These are phyloP conservation scores for Pyrrhosoma nymphula DNA, from an alignment of 2,888 invertebrate species.

Conservation along the genomic window DNA sequence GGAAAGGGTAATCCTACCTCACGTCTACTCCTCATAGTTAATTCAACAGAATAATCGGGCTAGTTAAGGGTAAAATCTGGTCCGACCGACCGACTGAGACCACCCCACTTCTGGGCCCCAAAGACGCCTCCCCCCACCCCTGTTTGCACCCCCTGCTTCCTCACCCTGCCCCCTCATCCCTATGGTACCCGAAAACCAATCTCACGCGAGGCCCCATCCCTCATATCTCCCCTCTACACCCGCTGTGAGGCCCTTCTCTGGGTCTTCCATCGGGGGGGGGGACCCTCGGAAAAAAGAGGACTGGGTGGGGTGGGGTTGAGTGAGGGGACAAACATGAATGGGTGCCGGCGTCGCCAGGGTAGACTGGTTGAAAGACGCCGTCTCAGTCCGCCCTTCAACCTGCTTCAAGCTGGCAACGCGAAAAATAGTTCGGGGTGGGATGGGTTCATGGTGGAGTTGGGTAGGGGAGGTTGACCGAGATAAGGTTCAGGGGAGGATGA, in stretches of 20 bases:
- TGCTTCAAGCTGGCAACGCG: background rate
- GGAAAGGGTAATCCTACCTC: conserved; percentile 47
- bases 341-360: background rate
- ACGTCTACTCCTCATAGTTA: conserved; percentile 36
- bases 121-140: background rate
- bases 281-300: background rate
- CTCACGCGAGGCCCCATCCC: background rate
- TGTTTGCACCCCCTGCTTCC: background rate
- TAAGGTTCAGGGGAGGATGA: background rate
- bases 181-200: background rate
- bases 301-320: background rate
- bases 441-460: too few relatives aligned
- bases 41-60: conserved; percentile 50
- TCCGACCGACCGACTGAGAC: background rate
- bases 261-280: background rate
- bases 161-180: background rate
- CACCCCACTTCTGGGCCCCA: background rate
- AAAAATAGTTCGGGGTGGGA: too few relatives aligned
- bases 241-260: background rate
- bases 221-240: background rate
- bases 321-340: background rate
- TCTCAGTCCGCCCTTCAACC: background rate
- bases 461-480: background rate
- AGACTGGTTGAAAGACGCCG: background rate
- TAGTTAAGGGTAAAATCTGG: conserved; percentile 35